Evolutionary conservation across 2,888 invertebrate genomes (phyloP).

Genomic region (Agrochola circellaris): DNA sequence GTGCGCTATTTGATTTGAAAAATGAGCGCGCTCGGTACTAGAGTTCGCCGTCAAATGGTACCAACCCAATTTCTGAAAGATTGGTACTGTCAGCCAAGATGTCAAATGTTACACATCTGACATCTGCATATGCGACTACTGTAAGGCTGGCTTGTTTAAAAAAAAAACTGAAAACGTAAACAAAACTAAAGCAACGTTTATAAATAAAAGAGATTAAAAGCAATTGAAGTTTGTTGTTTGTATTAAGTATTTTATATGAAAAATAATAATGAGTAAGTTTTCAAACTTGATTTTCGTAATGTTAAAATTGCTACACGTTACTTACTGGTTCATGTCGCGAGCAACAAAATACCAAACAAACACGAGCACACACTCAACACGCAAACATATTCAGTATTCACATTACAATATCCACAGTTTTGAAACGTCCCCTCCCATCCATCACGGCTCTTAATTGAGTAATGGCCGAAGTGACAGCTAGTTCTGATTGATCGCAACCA

Average conservation of each 20-base stretch:
- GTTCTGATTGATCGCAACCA: constrained; percentile 79
- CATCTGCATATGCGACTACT: no score
- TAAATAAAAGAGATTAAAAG: no score
- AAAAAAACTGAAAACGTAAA: no score
- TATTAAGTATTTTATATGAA: background rate
- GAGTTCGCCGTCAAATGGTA: no score
- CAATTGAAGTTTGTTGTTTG: no score
- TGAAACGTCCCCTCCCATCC: constrained; percentile 65
- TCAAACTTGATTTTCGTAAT: background rate
- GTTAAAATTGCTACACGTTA: background rate
- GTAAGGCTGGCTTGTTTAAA: no score
- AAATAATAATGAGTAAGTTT: background rate
- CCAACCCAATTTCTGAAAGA: no score
- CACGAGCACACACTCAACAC: constrained; percentile 23
- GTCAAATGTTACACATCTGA: no score
- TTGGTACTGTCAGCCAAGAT: no score
- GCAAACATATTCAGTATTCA: constrained; percentile 38
- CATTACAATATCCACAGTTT: constrained; percentile 60
- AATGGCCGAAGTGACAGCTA: constrained; percentile 77
- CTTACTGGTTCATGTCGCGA: background rate
- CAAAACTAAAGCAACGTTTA: no score
- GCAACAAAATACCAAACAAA: background rate
- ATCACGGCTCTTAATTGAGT: constrained; percentile 80
- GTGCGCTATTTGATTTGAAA: no score
- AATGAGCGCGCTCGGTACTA: no score